These are phyloP conservation scores for Archilochus colubris DNA, from an alignment of 2,113 vertebrate genomes.

Conservation along the genomic window DNA sequence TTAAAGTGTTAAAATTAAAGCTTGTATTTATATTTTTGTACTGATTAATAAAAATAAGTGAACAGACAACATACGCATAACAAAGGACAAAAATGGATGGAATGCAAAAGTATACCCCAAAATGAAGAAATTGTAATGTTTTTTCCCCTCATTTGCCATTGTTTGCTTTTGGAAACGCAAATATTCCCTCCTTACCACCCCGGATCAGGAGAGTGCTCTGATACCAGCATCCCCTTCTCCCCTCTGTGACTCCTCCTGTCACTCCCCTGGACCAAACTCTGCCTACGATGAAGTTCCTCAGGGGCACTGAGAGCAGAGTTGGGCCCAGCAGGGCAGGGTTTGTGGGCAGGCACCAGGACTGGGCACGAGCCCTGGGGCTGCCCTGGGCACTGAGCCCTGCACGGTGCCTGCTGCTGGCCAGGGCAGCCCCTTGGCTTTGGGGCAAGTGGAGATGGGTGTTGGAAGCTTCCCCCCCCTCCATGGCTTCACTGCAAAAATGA, in stretches of 20 bases:
- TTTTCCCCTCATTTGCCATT: background rate
- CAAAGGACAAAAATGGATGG: background rate
- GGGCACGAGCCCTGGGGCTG: background rate
- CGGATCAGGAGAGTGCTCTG: background rate
- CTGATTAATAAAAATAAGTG: conserved; percentile 55
- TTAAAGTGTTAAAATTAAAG: conserved; percentile 51
- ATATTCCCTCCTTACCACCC: background rate
- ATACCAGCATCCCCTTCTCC: background rate
- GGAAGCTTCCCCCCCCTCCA: background rate
- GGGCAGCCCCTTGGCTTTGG: background rate
- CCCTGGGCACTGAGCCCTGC: background rate
- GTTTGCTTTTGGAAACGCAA: background rate
- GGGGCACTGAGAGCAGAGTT: conserved; percentile 35
- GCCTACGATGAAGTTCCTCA: conserved; percentile 39
- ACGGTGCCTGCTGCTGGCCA: background rate
- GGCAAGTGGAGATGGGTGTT: background rate
- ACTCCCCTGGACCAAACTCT: background rate
- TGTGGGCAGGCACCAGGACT: background rate
- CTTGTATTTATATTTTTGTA: conserved; percentile 71
- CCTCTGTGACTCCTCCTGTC: background rate
- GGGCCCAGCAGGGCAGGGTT: background rate
- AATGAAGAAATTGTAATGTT: background rate
- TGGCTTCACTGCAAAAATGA: background rate
- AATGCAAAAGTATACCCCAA: background rate
- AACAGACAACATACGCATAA: conserved; percentile 16